Percentiles rank a stretch among this genome's conserved stretches.
These are phyloP conservation scores for Sturmia bella DNA, from an alignment of 2,888 invertebrate genomes.

Conservation along the genomic window DNA sequence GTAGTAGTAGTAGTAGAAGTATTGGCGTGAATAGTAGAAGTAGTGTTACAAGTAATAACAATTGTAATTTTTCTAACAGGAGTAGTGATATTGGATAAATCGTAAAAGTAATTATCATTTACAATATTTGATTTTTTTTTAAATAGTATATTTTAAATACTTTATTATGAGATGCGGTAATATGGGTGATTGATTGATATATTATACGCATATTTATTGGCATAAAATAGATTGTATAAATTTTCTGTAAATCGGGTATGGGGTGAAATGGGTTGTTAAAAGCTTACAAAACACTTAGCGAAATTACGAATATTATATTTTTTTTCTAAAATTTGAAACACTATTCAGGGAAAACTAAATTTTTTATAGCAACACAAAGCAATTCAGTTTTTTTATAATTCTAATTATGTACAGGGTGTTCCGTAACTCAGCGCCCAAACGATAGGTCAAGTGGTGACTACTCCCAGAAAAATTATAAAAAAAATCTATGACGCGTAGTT, in stretches of 20 bases:
- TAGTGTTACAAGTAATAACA: slow-evolving; percentile 44
- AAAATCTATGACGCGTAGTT: too few relatives aligned
- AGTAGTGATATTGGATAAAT: slow-evolving; percentile 56
- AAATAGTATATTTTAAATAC: slow-evolving; percentile 13
- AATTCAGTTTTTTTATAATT: too few relatives aligned
- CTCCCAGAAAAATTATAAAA: too few relatives aligned
- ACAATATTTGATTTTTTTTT: slow-evolving; percentile 56
- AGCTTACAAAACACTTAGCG: slow-evolving; percentile 22
- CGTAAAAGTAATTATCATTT: slow-evolving; percentile 4
- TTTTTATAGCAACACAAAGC: too few relatives aligned
- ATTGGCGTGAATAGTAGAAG: slow-evolving; percentile 32
- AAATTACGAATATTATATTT: slow-evolving; percentile 1
- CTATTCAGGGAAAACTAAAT: too few relatives aligned
- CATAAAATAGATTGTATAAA: slow-evolving; percentile 2
- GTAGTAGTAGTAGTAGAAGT: slow-evolving; percentile 37
- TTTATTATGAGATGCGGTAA: slow-evolving; percentile 51
- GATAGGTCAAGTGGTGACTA: too few relatives aligned
- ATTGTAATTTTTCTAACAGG: slow-evolving; percentile 50
- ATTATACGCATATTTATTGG: slow-evolving; percentile 5
- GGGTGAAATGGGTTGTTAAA: slow-evolving; percentile 14
- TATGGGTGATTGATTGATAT: slow-evolving; percentile 49
- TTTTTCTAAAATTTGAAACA: too few relatives aligned
- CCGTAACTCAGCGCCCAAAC: too few relatives aligned
- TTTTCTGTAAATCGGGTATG: slow-evolving; percentile 2
- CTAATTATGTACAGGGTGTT: too few relatives aligned